Evolutionary conservation across 2,113 vertebrate genomes (phyloP).

Genomic region (Xenopus laevis): DNA sequence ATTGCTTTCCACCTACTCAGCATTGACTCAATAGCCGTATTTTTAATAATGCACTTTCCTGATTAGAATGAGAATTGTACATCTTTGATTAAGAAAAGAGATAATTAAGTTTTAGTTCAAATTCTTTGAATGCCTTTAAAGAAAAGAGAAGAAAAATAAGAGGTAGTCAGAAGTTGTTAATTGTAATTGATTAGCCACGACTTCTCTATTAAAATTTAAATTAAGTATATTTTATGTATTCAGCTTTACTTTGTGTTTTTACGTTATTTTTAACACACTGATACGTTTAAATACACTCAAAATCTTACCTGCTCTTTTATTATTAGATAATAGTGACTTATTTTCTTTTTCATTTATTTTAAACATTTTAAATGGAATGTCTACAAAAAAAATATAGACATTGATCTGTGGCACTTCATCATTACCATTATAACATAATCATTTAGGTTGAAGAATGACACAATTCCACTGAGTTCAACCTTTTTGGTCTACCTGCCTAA

Average conservation of each 20-base stretch:
- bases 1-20: neutral
- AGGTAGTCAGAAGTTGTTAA: conserved; percentile 20
- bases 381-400: too few relatives aligned
- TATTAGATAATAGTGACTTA: too few relatives aligned
- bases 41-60: conserved; percentile 22
- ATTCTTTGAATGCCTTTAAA: conserved; percentile 13
- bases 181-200: conserved; percentile 11
- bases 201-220: conserved; percentile 1
- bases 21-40: neutral
- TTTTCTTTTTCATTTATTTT: too few relatives aligned
- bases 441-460: too few relatives aligned
- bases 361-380: too few relatives aligned
- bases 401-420: too few relatives aligned
- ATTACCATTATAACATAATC: too few relatives aligned
- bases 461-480: too few relatives aligned
- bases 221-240: neutral
- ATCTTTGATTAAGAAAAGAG: conserved; percentile 8
- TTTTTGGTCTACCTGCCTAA: too few relatives aligned
- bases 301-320: too few relatives aligned
- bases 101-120: conserved; percentile 31
- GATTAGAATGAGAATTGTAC: conserved; percentile 7
- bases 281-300: too few relatives aligned
- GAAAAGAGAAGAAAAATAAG: conserved; percentile 1
- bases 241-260: neutral
- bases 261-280: too few relatives aligned